These are phyloP conservation scores for Antechinus stuartii DNA, from an alignment of 2,113 vertebrate genomes.

Conservation along the genomic window DNA sequence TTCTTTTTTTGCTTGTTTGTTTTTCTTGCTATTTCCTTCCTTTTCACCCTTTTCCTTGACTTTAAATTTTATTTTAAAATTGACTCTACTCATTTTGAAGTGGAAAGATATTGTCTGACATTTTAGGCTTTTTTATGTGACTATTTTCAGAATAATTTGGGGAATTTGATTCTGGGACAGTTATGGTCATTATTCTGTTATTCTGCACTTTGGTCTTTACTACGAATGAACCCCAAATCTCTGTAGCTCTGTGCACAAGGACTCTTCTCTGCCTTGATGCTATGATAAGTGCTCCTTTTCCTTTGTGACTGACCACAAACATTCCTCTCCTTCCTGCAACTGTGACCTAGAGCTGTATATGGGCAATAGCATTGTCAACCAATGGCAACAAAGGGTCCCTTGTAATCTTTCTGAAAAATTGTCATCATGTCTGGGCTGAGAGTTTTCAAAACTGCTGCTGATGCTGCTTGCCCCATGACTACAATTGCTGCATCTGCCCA, in stretches of 20 bases:
- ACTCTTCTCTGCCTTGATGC: not conserved
- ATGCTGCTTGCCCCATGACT: no score
- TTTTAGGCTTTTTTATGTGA: no score
- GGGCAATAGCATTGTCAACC: not conserved
- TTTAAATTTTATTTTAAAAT: no score
- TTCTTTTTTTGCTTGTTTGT: no score
- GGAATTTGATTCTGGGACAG: not conserved
- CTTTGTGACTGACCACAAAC: not conserved
- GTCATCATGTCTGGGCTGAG: no score
- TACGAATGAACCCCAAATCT: no score
- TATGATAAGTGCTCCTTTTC: no score
- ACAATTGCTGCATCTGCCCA: not conserved
- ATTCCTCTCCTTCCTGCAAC: not conserved
- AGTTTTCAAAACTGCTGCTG: no score
- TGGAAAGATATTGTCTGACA: no score
- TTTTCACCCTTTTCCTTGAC: no score
- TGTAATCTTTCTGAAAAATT: not conserved
- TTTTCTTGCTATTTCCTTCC: no score
- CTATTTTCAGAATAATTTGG: not conserved
- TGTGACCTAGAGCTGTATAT: not conserved
- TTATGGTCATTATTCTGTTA: not conserved
- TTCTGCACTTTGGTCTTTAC: not conserved
- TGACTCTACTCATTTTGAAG: no score
- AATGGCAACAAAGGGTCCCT: not conserved
- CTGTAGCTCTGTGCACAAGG: not conserved